A percentile compares a stretch with the other conserved stretches of the same genome.
Evolutionary conservation across 1,140 invertebrate genomes (phyloP).

Genomic region (Trichonephila clavata): DNA sequence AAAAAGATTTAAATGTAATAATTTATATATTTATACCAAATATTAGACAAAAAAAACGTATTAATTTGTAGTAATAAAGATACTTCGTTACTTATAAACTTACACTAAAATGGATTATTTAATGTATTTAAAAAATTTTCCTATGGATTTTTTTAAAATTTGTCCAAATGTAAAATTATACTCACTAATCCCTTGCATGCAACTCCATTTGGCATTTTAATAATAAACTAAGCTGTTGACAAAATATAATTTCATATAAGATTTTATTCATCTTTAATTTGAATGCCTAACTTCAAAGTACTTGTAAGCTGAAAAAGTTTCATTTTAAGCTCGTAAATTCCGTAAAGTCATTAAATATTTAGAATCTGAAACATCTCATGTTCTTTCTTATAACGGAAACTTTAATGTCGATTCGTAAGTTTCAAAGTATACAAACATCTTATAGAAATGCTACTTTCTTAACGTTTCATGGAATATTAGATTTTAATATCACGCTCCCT

Average conservation of each 20-base stretch:
- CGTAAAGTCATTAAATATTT: neutral
- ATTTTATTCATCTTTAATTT: neutral
- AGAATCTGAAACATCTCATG: neutral
- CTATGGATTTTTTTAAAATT: too few species aligned
- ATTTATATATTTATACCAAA: too few species aligned
- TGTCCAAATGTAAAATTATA: too few species aligned
- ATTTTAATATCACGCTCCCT: slow-evolving; percentile 12
- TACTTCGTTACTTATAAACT: too few species aligned
- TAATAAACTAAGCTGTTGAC: neutral
- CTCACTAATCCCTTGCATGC: too few species aligned
- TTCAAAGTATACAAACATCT: neutral
- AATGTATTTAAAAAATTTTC: too few species aligned
- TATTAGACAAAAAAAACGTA: too few species aligned
- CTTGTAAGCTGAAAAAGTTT: neutral
- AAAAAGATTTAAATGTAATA: too few species aligned
- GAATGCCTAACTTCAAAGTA: too few species aligned
- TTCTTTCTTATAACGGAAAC: neutral
- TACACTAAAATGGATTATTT: too few species aligned
- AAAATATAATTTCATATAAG: neutral
- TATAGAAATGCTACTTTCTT: neutral
- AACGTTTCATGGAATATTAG: neutral
- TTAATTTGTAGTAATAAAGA: too few species aligned
- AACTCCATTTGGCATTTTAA: too few species aligned
- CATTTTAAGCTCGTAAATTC: neutral
- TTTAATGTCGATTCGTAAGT: neutral